These are phyloP conservation scores for Rhodeus uyekii DNA, from an alignment of 2,797 vertebrate species.

Conservation along the genomic window DNA sequence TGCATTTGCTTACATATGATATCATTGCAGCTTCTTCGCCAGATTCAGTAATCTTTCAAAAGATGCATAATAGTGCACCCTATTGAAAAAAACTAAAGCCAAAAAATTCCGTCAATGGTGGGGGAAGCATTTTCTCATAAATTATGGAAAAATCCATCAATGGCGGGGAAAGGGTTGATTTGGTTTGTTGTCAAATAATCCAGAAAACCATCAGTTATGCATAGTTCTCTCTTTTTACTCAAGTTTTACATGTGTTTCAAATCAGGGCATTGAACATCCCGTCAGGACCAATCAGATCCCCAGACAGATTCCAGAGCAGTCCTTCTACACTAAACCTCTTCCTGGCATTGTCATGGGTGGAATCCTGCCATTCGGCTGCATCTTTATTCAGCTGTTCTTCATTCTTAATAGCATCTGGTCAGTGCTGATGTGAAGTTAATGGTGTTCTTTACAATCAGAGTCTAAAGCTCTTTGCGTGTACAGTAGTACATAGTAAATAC, in stretches of 20 bases:
- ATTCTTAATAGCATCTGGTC: conserved; percentile 97
- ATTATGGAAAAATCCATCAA: too few relatives aligned
- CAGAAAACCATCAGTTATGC: background rate
- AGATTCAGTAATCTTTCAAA: too few relatives aligned
- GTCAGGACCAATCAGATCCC: conserved; percentile 96
- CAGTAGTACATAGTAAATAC: too few relatives aligned
- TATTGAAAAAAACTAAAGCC: too few relatives aligned
- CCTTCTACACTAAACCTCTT: conserved; percentile 90
- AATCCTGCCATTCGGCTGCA: conserved; percentile 92
- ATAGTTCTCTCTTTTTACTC: background rate
- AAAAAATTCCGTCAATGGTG: too few relatives aligned
- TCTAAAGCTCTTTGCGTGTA: too few relatives aligned
- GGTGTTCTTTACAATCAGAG: background rate
- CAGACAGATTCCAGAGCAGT: conserved; percentile 93
- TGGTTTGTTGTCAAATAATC: background rate
- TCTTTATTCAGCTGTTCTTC: conserved; percentile 96
- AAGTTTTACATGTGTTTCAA: background rate
- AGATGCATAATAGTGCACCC: too few relatives aligned
- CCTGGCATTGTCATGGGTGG: conserved; percentile 95
- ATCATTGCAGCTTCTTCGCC: too few relatives aligned
- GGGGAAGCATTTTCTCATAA: too few relatives aligned
- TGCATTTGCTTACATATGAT: too few relatives aligned
- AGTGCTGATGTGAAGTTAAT: conserved; percentile 55
- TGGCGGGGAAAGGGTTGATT: background rate
- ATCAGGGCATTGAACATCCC: conserved; percentile 91